Base-by-base conservation (phyloP, 2,888 invertebrate genomes). In the Oasisia sp. region DNA sequence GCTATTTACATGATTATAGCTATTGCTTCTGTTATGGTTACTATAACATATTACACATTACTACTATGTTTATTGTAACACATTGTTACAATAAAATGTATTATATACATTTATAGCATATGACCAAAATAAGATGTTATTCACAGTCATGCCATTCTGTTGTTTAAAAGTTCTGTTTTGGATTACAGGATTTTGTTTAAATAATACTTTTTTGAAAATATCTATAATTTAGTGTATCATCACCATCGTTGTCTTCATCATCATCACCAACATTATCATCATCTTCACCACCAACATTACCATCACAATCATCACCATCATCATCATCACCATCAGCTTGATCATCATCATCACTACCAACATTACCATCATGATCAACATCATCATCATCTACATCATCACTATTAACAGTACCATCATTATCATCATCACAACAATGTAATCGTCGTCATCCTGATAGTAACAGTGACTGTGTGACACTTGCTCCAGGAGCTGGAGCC, bases 401-500 rank as follows among this genome's bases (percentile, higher is more conserved):
- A 58, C 32, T 27, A 50, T 90, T 2, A 92, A 32, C 11, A n/a
- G 74, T 32, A 91, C 32, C n/a, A 32, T 56, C 19, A 7, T 74
- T 0, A 58, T 50, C 32, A 50, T 92, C 32, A 92, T 89, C 11
- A n/a, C 14, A 12, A 32, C 19, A 90, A 32, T 90, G 38, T 38
- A 38, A 38, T 38, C 38, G 38, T 38, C 4, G 38, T 38, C n/a
- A 38, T 38, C 38, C 38, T 38, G 38, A 38, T 38, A 38, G 38
- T 32, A 91, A 27, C 11, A 27, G 32, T 38, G 8, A 50, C n/a
- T 89, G 32, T 27, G 11, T 27, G 19, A 7, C 19, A 7, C 19
- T 74, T 89, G 38, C 92, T 93, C 32, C 93, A 96, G 96, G 95
- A 95, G 90, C 93, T 96, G 92, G 96, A 96, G 93, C 95, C 95